Evolutionary conservation across 2,888 invertebrate genomes (phyloP).

Genomic region (Chrysina gloriosa): DNA sequence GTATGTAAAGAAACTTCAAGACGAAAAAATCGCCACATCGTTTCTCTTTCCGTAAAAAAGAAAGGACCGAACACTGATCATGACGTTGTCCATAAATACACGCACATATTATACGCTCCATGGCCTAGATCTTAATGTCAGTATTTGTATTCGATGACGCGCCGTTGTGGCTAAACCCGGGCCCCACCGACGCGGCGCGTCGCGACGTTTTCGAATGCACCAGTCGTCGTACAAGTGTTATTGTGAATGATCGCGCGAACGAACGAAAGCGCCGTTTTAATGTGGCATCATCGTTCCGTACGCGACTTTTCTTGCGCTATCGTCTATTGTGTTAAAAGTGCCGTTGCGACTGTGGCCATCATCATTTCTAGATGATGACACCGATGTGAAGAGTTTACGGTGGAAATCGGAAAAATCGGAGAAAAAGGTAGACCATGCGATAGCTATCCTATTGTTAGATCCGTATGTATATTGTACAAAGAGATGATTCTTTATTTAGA

Average conservation of each 20-base stretch:
- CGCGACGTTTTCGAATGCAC: conserved; percentile 46
- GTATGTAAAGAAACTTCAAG: no score
- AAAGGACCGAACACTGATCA: background rate
- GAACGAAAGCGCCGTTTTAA: conserved; percentile 16
- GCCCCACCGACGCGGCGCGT: conserved; percentile 50
- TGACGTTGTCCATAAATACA: conserved; percentile 55
- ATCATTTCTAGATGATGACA: conserved; percentile 16
- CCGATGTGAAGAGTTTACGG: conserved; percentile 2
- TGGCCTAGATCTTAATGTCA: conserved; percentile 54
- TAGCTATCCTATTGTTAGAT: conserved; percentile 17
- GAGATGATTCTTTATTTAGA: conserved; percentile 20
- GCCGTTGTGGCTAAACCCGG: conserved; percentile 48
- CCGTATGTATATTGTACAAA: no score
- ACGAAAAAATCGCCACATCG: background rate
- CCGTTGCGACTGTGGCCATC: background rate
- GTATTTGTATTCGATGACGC: conserved; percentile 46
- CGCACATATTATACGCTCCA: no score
- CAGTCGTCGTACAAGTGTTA: conserved; percentile 24
- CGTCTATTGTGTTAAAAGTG: conserved; percentile 1
- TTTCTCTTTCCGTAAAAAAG: background rate
- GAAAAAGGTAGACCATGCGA: background rate
- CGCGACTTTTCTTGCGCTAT: conserved; percentile 7
- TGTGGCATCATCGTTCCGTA: conserved; percentile 3
- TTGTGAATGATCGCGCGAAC: conserved; percentile 34
- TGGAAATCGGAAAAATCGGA: background rate